Evolutionary conservation across 2,888 invertebrate species (phyloP).

Genomic region (Apamea crenata): DNA sequence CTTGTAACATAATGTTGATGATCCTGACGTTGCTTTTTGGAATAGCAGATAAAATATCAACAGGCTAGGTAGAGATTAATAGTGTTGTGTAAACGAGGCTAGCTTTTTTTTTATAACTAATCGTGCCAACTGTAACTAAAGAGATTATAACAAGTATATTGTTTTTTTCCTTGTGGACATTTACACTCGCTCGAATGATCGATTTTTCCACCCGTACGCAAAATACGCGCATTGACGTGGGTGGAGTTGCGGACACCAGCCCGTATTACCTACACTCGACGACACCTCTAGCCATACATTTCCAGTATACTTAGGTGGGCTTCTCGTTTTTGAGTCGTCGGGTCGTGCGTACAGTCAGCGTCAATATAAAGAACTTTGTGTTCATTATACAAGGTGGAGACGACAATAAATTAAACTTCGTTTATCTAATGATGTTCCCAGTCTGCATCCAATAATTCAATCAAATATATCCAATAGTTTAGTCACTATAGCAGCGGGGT

Average conservation of each 20-base stretch:
- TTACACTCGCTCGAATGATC: too few species aligned
- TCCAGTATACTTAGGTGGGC: too few species aligned
- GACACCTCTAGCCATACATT: not conserved
- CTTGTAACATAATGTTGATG: not conserved
- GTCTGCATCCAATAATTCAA: too few species aligned
- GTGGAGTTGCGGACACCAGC: too few species aligned
- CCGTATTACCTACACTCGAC: not conserved
- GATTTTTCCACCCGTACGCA: too few species aligned
- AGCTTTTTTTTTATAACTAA: not conserved
- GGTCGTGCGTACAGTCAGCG: not conserved
- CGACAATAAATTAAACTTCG: too few species aligned
- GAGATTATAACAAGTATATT: not conserved
- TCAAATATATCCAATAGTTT: too few species aligned
- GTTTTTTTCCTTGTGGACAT: not conserved
- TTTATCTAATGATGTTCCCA: too few species aligned
- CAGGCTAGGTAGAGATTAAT: not conserved
- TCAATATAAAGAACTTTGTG: not conserved
- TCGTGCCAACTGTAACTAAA: not conserved
- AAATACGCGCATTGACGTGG: too few species aligned
- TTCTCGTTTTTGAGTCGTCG: not conserved
- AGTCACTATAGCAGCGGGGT: too few species aligned
- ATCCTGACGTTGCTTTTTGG: not conserved
- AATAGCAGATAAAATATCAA: not conserved
- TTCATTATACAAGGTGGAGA: too few species aligned
- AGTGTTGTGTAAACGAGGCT: too few species aligned